Evolutionary conservation across 2,113 vertebrate genomes (phyloP), one percentile per base, ranked within the genome.

Genomic region (Cavia aperea): DNA sequence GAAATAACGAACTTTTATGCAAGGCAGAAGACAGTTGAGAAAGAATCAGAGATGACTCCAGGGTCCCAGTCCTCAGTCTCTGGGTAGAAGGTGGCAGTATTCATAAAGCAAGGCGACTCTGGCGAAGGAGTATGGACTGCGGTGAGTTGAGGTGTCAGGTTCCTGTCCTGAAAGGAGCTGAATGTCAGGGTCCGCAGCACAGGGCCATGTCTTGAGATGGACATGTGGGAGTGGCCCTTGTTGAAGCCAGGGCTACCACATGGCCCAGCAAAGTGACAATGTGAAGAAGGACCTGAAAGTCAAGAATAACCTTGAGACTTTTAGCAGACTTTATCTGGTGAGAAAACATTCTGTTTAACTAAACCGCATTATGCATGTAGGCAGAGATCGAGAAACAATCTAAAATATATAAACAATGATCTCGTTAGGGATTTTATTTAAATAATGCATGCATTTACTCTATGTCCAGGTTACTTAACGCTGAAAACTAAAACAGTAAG

Each of bases 341-440:
- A 56, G 54, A 89, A 81, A 49, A 82, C 14, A 26, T 43, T 83
- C 19, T 70, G 0, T 56, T 82, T 78, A 62, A 39, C 23, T 78
- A 63, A 91, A 54, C 5, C 63, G 36, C 43, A 58, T 95, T 87
- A 58, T 39, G 65, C 39, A 73, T 83, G 79, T 49, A 88, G 54
- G 62, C 24, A 39, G 36, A 85, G 19, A 63, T 31, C n/a, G 29
- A 78, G 83, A 94, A 79, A 62, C 43, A 63, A 13, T 14, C 31
- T 12, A 51, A 77, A 68, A 36, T 70, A 54, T 5, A 73, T 11
- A 56, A 36, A 91, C 23, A 7, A 83, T 65, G 43, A 33, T 78
- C n/a, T 86, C 72, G 29, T 77, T 68, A 86, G 26, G n/a, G 79
- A 78, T 90, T 63, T 83, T 63, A 83, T 60, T 72, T 88, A 92